Evolutionary conservation across 1,140 invertebrate genomes (phyloP), one percentile per base, ranked within the genome.

Genomic region (Onthophagus taurus): DNA sequence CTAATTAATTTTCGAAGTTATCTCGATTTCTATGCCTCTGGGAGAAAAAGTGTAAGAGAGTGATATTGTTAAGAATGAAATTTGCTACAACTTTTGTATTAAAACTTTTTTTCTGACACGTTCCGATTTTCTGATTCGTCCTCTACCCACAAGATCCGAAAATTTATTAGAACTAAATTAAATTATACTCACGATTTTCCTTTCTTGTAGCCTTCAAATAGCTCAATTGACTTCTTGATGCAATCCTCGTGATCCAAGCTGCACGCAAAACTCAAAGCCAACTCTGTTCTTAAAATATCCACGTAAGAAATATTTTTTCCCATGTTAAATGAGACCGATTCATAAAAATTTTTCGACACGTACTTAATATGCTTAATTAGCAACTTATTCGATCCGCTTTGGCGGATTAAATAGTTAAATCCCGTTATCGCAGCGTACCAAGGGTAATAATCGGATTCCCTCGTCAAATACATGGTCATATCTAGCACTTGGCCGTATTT

Each of bases 371-470:
- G 46, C 11, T 45, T 43, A n/a, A n/a, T n/a, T n/a, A n/a, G n/a
- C n/a, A n/a, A n/a, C n/a, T n/a, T n/a, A n/a, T n/a, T n/a, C n/a
- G n/a, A n/a, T n/a, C n/a, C 57, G 4, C 71, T 46, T 31, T 69
- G 65, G 44, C 60, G 62, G 19, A 69, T 61, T 31, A 77, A 54
- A 58, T 63, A 70, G 17, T 62, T 66, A n/a, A 78, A 68, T 21
- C 70, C 71, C 19, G 60, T 66, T 11, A 77, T 66, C 7, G 77
- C 78, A 1, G 77, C 61, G 14, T 65, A 63, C 81, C 81, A 85
- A 3, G 80, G 77, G 29, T 77, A 66, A 43, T 77, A 78, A 35
- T 81, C 71, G 4, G 61, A 71, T 58, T 85, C 81, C 5, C 70
- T 60, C 29, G 63, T 59, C 29, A 85, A 53, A 56, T 81, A 83